phyloP scores from a whole-genome alignment of 2,113 vertebrate species.

The Prolemur simus region DNA sequence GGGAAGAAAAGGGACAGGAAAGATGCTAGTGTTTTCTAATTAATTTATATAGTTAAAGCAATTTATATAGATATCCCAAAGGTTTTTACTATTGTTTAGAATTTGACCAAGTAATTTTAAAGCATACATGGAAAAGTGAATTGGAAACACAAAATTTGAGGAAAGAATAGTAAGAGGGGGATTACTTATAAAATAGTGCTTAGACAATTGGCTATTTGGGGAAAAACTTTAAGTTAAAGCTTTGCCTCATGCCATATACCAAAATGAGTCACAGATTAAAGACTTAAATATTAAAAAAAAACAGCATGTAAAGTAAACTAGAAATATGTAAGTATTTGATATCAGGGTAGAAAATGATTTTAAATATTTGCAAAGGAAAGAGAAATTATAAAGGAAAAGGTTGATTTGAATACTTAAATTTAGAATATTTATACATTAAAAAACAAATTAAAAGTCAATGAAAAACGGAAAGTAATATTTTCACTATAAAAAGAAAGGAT shows the following conservation, averaged over 20 bases:
- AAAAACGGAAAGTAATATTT: not conserved
- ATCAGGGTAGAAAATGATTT: not conserved
- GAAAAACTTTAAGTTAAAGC: not conserved
- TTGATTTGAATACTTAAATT: not conserved
- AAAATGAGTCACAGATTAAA: constrained; percentile 4
- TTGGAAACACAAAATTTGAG: not conserved
- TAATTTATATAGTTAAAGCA: not conserved
- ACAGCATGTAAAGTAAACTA: not conserved
- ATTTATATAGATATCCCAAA: not conserved
- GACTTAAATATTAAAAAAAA: not conserved
- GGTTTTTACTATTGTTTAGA: not conserved
- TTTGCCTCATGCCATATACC: not conserved
- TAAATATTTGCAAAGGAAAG: not conserved
- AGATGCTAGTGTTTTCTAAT: not conserved
- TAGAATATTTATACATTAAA: not conserved
- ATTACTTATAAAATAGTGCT: not conserved
- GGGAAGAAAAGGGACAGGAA: not conserved
- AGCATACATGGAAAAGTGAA: not conserved
- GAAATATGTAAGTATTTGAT: not conserved
- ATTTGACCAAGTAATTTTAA: not conserved
- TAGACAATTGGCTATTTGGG: not conserved
- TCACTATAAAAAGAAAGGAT: not conserved
- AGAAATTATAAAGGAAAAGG: not conserved
- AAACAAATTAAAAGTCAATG: not conserved
- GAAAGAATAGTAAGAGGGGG: not conserved